Conservation (phyloP, 2,888 invertebrate genomes). For the Tholera decimalis region DNA sequence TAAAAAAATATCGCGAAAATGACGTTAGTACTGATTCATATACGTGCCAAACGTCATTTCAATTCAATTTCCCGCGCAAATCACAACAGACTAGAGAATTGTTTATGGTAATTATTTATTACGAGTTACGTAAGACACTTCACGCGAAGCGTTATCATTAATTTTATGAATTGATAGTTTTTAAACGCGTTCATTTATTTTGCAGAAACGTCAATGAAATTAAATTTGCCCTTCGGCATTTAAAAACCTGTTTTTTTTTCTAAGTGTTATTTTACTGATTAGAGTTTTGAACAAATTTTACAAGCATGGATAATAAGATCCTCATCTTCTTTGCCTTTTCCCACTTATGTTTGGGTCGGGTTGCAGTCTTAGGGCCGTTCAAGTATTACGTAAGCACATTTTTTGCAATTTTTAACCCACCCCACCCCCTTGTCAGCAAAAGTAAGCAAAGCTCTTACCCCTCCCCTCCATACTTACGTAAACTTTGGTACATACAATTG, state of each 20-base stretch:
- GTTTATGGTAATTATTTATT: neutral
- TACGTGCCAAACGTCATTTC: slow-evolving; percentile 30
- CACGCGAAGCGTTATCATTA: neutral
- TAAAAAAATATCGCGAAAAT: neutral
- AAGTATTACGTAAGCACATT: too few relatives aligned
- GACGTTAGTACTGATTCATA: neutral
- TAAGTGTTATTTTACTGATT: neutral
- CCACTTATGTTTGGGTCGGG: too few relatives aligned
- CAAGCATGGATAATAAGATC: too few relatives aligned
- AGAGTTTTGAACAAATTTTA: slow-evolving; percentile 2
- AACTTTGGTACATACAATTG: too few relatives aligned
- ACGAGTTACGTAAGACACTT: neutral
- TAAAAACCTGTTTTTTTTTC: neutral
- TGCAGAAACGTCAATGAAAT: neutral
- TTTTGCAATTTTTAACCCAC: too few relatives aligned
- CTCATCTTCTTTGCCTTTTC: too few relatives aligned
- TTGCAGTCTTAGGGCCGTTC: too few relatives aligned
- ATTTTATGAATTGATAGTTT: neutral
- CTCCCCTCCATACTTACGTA: too few relatives aligned
- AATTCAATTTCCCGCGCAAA: slow-evolving; percentile 25
- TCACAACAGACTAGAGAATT: slow-evolving; percentile 4
- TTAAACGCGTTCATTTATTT: neutral
- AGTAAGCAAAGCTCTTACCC: too few relatives aligned
- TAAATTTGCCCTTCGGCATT: neutral
- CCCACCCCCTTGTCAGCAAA: too few relatives aligned